phyloP scores from a whole-genome alignment of 2,113 vertebrate species.

The Cricetomys ansorgei region DNA sequence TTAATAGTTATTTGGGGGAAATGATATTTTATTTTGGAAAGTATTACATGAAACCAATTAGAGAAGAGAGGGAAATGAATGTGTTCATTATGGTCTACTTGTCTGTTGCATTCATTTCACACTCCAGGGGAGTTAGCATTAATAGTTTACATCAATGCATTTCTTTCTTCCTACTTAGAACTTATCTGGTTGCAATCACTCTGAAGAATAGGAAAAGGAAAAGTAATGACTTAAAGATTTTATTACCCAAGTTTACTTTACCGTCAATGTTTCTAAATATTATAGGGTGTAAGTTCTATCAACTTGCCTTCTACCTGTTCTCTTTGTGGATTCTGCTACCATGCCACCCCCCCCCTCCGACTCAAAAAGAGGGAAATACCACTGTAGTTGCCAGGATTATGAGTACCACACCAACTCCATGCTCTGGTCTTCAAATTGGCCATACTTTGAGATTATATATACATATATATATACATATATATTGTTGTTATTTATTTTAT shows the following conservation, averaged over 20 bases:
- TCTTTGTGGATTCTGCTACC: neutral
- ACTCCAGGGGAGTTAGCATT: no score
- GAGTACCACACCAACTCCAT: no score
- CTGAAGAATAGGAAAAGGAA: neutral
- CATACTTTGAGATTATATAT: no score
- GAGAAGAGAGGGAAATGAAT: neutral
- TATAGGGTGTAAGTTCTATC: rapidly evolving
- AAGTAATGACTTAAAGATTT: neutral
- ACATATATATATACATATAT: neutral
- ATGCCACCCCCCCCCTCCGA: rapidly evolving
- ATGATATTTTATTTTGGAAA: neutral
- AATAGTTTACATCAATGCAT: rapidly evolving
- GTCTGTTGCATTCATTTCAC: rapidly evolving
- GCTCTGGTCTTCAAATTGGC: neutral
- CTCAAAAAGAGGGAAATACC: rapidly evolving
- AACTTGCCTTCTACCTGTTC: neutral
- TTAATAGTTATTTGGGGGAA: neutral
- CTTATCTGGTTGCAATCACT: neutral
- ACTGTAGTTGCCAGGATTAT: rapidly evolving
- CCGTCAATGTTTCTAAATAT: neutral
- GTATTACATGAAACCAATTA: neutral
- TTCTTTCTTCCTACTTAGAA: neutral
- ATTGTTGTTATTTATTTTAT: neutral
- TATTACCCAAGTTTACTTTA: neutral
- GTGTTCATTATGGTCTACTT: neutral